phyloP scores from a whole-genome alignment of 37 sponge, comb jelly and placozoan species.

The Eunapius fragilis region DNA sequence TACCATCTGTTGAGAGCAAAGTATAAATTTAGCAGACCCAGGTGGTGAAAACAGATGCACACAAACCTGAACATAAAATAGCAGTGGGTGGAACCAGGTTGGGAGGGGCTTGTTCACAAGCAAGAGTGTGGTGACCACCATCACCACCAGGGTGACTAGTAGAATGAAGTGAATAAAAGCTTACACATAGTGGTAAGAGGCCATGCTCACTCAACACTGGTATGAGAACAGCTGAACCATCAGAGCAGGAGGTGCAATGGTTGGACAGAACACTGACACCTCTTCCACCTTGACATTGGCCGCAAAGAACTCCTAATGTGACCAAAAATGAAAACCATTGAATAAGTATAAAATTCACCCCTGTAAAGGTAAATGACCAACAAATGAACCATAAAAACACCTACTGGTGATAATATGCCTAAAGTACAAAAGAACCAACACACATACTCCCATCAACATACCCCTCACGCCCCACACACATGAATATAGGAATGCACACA shows the following conservation, averaged over 20 bases:
- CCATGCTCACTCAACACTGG: slow-evolving; percentile 17
- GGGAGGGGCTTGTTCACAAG: not conserved
- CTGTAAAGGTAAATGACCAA: no score
- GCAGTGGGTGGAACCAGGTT: not conserved
- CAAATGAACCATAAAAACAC: no score
- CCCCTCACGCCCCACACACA: not conserved
- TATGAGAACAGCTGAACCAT: slow-evolving; percentile 43
- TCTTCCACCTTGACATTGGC: slow-evolving; percentile 37
- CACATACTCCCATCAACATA: no score
- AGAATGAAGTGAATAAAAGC: not conserved
- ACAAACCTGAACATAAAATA: slow-evolving; percentile 9
- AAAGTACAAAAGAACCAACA: no score
- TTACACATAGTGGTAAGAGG: not conserved
- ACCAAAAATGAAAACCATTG: no score
- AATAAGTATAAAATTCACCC: no score
- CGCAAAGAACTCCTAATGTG: slow-evolving; percentile 52
- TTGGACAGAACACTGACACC: slow-evolving; percentile 29
- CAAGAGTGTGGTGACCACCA: not conserved
- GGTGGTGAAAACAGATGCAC: no score
- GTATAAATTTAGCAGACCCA: no score
- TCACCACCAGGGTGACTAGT: not conserved
- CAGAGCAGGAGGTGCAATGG: slow-evolving; percentile 46
- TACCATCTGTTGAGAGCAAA: slow-evolving; percentile 2
- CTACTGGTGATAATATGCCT: no score
- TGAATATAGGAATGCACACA: not conserved